Evolutionary conservation across 2,888 invertebrate genomes (phyloP).

Genomic region (Synergus umbraculus): DNA sequence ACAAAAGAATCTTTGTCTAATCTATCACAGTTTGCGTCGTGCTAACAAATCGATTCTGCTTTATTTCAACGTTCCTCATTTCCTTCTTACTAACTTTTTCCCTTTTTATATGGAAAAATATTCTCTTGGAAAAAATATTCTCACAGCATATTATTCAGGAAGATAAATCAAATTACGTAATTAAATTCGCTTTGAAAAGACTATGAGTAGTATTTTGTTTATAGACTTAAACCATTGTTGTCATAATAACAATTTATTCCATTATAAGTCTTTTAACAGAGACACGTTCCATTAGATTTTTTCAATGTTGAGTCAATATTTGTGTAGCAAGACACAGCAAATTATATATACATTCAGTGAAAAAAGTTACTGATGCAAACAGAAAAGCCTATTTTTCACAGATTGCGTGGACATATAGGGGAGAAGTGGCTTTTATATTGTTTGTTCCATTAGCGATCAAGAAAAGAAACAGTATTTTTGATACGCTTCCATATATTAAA

Average conservation of each 20-base stretch:
- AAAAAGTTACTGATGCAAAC: neutral
- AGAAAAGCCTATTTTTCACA: neutral
- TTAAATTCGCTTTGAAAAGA: neutral
- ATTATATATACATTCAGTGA: neutral
- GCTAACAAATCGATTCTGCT: conserved; percentile 21
- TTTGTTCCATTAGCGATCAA: neutral
- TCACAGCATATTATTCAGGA: neutral
- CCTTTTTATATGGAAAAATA: too few species aligned
- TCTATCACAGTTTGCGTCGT: conserved; percentile 15
- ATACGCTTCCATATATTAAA: neutral
- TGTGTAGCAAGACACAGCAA: neutral
- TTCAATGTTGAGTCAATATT: neutral
- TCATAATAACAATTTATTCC: neutral
- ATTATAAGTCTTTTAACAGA: neutral
- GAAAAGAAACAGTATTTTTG: neutral
- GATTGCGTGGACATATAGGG: neutral
- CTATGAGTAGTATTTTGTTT: neutral
- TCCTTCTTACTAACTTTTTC: neutral
- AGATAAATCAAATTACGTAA: neutral
- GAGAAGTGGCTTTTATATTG: neutral
- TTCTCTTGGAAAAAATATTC: neutral
- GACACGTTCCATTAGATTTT: neutral
- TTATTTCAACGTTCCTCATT: neutral
- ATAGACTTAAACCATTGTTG: neutral
- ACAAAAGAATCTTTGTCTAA: conserved; percentile 19